phyloP scores from a whole-genome alignment of 2,113 vertebrate genomes.

The Piprites chloris region DNA sequence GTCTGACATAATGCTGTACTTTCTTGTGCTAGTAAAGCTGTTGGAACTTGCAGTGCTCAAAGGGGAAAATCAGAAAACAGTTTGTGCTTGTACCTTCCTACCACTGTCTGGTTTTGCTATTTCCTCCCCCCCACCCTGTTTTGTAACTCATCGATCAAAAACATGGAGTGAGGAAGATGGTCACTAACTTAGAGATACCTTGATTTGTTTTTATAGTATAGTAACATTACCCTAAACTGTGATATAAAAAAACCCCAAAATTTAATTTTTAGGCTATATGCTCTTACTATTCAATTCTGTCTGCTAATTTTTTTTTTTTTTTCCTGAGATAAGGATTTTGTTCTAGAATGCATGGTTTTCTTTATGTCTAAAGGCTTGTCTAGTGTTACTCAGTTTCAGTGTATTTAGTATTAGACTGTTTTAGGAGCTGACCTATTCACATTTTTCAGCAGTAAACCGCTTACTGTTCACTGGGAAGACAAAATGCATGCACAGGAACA shows the following conservation, averaged over 20 bases:
- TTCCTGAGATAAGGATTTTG: background rate
- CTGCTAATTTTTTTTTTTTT: fast-evolving
- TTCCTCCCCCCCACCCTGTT: background rate
- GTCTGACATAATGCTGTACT: background rate
- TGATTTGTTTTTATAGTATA: background rate
- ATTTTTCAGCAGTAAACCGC: background rate
- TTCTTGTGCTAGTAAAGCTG: background rate
- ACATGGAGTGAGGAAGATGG: background rate
- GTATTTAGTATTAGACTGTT: background rate
- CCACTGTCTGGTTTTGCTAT: background rate
- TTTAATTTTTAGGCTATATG: background rate
- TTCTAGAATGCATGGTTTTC: background rate
- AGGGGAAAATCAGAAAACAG: background rate
- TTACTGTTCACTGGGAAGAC: background rate
- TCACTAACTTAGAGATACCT: background rate
- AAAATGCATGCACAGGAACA: background rate
- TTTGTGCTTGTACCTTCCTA: background rate
- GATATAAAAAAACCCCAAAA: background rate
- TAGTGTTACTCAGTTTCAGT: background rate
- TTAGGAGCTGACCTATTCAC: background rate
- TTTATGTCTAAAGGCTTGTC: background rate
- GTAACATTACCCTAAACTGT: background rate
- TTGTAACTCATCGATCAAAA: background rate
- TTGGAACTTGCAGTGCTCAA: background rate
- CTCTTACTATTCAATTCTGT: background rate